Conservation (phyloP, 2,888 invertebrate species). For the Buathra laborator region DNA sequence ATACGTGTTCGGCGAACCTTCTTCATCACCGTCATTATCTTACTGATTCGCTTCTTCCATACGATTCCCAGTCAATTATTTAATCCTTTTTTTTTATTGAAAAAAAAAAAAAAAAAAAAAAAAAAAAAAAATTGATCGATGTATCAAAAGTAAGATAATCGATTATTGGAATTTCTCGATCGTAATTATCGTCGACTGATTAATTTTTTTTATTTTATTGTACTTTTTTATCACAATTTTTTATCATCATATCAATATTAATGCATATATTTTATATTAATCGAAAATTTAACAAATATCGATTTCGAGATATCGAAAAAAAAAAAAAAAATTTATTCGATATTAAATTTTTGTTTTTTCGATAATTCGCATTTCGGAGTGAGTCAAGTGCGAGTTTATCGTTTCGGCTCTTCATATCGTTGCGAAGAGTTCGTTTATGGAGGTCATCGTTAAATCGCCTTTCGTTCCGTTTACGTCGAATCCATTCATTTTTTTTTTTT, state of each 20-base stretch:
- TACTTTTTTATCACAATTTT: no score
- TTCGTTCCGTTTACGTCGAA: neutral
- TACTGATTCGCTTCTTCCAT: neutral
- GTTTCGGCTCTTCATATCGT: neutral
- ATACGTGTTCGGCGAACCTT: neutral
- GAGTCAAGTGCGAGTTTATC: neutral
- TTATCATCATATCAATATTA: no score
- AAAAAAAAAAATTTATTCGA: no score
- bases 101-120: neutral
- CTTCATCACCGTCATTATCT: neutral
- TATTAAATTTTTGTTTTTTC: neutral
- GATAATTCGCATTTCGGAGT: neutral
- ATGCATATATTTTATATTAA: no score
- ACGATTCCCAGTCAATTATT: neutral
- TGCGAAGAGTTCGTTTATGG: neutral
- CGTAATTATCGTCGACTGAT: no score
- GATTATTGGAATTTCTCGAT: no score
- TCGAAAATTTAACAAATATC: no score
- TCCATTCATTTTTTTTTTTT: constrained; percentile 19
- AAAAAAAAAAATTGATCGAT: neutral
- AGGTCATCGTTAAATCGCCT: constrained; percentile 32
- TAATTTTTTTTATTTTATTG: no score
- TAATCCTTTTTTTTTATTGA: neutral
- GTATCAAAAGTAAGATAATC: no score
- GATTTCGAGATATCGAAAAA: no score